Percentiles rank a stretch among this genome's conserved stretches.
phyloP scores from a whole-genome alignment of 1,140 invertebrate genomes.

The Apis dorsata region DNA sequence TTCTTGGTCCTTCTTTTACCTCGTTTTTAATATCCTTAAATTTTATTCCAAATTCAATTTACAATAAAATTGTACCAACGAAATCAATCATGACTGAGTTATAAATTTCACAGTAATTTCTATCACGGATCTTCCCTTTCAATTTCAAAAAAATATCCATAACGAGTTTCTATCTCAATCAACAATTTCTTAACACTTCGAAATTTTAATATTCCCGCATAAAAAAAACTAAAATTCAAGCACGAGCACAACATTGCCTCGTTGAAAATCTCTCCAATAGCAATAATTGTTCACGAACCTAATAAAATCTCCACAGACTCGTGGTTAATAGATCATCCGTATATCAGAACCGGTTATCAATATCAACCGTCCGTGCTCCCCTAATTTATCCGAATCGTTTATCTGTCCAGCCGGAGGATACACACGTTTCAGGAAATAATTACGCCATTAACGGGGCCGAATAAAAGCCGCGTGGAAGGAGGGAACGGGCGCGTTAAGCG shows the following conservation, averaged over 20 bases:
- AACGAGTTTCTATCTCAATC: no score
- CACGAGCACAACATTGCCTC: no score
- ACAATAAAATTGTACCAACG: not conserved
- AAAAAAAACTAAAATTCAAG: no score
- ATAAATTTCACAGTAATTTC: not conserved
- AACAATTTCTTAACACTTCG: no score
- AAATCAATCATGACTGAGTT: not conserved
- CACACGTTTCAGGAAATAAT: conserved; percentile 43
- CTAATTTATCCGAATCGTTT: not conserved
- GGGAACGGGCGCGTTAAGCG: not conserved
- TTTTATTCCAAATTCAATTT: not conserved
- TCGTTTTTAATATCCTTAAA: not conserved
- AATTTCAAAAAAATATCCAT: no score
- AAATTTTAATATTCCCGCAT: no score
- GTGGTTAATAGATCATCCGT: not conserved
- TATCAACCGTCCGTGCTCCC: not conserved
- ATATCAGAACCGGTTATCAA: not conserved
- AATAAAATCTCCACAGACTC: no score
- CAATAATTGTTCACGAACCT: no score
- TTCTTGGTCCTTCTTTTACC: not conserved
- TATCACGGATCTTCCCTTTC: no score
- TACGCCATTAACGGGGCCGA: conserved; percentile 19
- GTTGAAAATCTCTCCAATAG: no score
- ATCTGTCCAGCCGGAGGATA: not conserved
- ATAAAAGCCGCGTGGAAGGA: not conserved